Percentiles rank a stretch among this genome's conserved stretches.
phyloP scores from a whole-genome alignment of 2,797 vertebrate genomes.

The Crossoptilon crossoptilon region DNA sequence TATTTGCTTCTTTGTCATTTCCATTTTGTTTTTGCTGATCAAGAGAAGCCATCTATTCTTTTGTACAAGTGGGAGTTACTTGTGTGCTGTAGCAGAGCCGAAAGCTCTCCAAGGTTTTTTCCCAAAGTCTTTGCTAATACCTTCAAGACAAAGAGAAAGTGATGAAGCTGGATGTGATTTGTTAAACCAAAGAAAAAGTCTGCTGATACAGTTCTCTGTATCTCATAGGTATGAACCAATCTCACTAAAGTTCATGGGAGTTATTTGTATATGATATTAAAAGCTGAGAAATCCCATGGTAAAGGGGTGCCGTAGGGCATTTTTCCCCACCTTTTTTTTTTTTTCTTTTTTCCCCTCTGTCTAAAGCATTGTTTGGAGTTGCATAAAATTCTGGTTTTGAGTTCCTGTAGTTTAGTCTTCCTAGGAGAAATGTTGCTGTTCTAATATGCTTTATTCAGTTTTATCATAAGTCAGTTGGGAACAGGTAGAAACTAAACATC shows the following conservation, averaged over 20 bases:
- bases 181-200: background rate
- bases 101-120: background rate
- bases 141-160: background rate
- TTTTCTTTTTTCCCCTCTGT: background rate
- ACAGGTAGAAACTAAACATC: conserved; percentile 26
- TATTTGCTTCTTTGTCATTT: conserved; percentile 2
- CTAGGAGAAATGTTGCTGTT: background rate
- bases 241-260: background rate
- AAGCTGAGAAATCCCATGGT: background rate
- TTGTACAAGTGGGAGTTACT: background rate
- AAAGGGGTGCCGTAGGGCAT: background rate
- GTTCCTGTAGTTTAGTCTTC: background rate
- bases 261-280: fast-evolving
- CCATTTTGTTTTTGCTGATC: conserved; percentile 6
- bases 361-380: background rate
- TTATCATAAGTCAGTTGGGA: conserved; percentile 6
- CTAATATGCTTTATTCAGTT: background rate
- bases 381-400: background rate
- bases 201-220: background rate
- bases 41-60: background rate
- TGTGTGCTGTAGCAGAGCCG: background rate
- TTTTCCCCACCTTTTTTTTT: background rate
- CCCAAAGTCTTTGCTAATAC: background rate
- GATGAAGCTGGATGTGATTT: background rate
- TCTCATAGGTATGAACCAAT: background rate